A percentile compares a stretch with the other conserved stretches of the same genome.
phyloP scores from a whole-genome alignment of 2,113 vertebrate genomes.

The Anoura caudifer region DNA sequence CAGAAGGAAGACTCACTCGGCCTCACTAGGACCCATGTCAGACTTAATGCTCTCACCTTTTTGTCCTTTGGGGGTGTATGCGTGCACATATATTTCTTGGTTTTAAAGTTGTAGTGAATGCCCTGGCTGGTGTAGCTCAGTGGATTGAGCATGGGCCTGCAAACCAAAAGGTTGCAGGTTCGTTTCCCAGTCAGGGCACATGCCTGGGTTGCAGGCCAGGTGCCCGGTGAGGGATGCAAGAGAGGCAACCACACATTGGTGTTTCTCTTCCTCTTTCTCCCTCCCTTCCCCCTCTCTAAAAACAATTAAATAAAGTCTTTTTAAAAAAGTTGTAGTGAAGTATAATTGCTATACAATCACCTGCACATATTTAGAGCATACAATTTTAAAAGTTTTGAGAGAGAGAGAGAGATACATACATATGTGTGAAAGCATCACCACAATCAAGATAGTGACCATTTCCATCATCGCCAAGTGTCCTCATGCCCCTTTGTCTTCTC shows the following conservation, averaged over 20 bases:
- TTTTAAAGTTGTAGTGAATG: background rate
- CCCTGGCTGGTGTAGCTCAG: no score
- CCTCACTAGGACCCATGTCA: fast-evolving
- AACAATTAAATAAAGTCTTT: no score
- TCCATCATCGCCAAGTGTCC: background rate
- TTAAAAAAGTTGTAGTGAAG: background rate
- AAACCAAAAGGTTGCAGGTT: no score
- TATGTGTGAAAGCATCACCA: background rate
- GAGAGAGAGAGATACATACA: no score
- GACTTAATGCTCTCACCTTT: background rate
- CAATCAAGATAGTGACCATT: background rate
- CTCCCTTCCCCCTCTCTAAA: no score
- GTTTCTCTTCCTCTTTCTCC: no score
- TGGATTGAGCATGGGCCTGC: no score
- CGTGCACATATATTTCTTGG: background rate
- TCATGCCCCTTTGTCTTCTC: background rate
- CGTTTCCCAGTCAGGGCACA: no score
- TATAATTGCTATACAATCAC: background rate
- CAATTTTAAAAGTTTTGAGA: background rate
- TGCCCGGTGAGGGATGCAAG: fast-evolving
- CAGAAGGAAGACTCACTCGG: background rate
- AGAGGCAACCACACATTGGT: no score
- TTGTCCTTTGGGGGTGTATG: background rate
- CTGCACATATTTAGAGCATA: background rate
- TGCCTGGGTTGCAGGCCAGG: no score